These are phyloP conservation scores for Caradrina kadenii DNA, from an alignment of 2,888 invertebrate genomes.

Conservation along the genomic window DNA sequence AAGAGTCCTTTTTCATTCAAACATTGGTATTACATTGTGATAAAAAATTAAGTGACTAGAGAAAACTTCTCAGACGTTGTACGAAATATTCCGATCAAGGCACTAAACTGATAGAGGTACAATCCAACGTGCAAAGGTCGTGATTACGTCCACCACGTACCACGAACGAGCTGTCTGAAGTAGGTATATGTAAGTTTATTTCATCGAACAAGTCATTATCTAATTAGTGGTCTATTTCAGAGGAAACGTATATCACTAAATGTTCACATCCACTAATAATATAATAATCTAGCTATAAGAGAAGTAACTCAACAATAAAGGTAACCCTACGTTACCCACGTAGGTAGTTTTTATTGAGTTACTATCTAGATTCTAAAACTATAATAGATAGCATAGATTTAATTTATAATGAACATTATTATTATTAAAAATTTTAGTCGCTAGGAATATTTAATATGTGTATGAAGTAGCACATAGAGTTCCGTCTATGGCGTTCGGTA, in stretches of 20 bases:
- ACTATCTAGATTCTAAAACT: slow-evolving; percentile 22
- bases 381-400: slow-evolving; percentile 34
- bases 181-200: slow-evolving; percentile 32
- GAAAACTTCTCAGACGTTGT: background rate
- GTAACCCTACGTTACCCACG: slow-evolving; percentile 19
- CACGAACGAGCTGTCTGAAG: slow-evolving; percentile 2
- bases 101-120: background rate
- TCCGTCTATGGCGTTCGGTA: slow-evolving; percentile 60
- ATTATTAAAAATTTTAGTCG: slow-evolving; percentile 37
- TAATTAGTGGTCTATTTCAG: slow-evolving; percentile 27
- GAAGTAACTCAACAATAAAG: slow-evolving; percentile 43
- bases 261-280: slow-evolving; percentile 60
- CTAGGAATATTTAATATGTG: slow-evolving; percentile 47
- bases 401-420: slow-evolving; percentile 23
- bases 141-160: background rate
- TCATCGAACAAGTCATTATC: slow-evolving; percentile 37
- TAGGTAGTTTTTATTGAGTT: slow-evolving; percentile 42
- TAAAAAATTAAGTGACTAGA: background rate
- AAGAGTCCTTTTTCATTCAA: background rate
- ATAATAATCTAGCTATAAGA: slow-evolving; percentile 41
- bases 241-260: slow-evolving; percentile 9
- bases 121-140: background rate
- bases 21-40: background rate
- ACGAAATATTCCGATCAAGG: background rate
- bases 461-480: slow-evolving; percentile 59